Conservation (phyloP, 2,113 vertebrate genomes). For the Aegotheles bennettii region DNA sequence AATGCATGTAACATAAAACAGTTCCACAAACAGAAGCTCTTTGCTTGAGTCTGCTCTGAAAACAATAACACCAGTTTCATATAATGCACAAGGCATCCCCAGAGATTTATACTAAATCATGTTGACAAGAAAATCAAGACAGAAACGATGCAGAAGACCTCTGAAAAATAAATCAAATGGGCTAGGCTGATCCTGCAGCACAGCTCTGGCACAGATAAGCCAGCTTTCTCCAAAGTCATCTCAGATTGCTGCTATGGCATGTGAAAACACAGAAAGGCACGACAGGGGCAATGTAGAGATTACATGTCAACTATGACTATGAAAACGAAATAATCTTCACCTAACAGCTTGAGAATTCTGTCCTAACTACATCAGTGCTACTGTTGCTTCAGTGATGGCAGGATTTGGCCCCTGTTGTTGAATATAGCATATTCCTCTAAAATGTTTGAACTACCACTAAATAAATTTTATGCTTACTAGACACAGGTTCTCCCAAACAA, state of each 20-base stretch:
- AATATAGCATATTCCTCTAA: not conserved
- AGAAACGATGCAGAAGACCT: conserved; percentile 17
- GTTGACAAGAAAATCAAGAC: conserved; percentile 40
- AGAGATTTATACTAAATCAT: conserved; percentile 38
- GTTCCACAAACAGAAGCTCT: conserved; percentile 3
- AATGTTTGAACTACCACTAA: not conserved
- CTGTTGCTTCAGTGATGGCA: not conserved
- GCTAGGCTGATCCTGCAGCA: not conserved
- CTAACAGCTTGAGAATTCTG: not conserved
- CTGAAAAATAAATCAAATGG: conserved; percentile 25
- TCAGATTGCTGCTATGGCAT: not conserved
- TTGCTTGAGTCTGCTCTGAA: not conserved
- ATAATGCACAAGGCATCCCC: not conserved
- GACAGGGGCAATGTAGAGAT: not conserved
- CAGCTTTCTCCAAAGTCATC: not conserved
- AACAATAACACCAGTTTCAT: not conserved
- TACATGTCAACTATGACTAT: not conserved
- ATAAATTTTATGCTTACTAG: not conserved
- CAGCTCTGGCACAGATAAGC: not conserved
- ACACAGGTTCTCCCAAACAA: not conserved
- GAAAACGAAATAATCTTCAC: not conserved
- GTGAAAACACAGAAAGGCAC: not conserved
- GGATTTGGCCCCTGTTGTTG: not conserved
- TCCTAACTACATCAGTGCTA: not conserved
- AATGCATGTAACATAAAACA: not conserved